Evolutionary conservation across 2,113 vertebrate species (phyloP).

Genomic region (Phoenicopterus ruber): DNA sequence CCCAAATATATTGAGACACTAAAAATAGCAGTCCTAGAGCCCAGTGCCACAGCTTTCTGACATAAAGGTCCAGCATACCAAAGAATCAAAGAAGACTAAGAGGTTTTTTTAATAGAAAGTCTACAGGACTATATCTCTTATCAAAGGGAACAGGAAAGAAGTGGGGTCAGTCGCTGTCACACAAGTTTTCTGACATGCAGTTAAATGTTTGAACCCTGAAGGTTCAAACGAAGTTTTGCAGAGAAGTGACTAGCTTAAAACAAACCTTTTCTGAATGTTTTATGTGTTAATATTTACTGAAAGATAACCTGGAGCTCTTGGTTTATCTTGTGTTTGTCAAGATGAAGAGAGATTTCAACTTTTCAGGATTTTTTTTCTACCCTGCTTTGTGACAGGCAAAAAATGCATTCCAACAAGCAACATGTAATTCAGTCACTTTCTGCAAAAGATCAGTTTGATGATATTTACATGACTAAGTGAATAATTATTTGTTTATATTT

Average conservation of each 20-base stretch:
- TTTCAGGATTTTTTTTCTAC: background rate
- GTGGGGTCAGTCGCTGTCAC: background rate
- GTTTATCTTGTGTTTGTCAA: background rate
- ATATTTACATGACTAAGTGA: background rate
- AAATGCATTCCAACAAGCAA: background rate
- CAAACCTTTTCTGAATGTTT: background rate
- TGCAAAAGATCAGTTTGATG: background rate
- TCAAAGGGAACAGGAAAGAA: background rate
- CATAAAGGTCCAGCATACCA: background rate
- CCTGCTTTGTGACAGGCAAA: background rate
- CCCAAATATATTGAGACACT: background rate
- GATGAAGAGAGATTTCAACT: background rate
- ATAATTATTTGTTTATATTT: background rate
- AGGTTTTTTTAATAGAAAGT: background rate
- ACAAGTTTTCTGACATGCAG: background rate
- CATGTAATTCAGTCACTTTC: background rate
- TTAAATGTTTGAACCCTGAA: background rate
- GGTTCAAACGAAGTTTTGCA: background rate
- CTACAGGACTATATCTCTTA: background rate
- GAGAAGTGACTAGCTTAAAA: background rate
- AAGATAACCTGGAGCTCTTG: background rate
- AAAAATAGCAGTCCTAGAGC: background rate
- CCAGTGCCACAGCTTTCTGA: background rate
- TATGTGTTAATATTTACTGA: background rate
- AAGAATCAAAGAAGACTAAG: background rate